Evolutionary conservation across 2,888 invertebrate species (phyloP), one percentile per base, ranked within the genome.

Genomic region (Phyto melanocephala): DNA sequence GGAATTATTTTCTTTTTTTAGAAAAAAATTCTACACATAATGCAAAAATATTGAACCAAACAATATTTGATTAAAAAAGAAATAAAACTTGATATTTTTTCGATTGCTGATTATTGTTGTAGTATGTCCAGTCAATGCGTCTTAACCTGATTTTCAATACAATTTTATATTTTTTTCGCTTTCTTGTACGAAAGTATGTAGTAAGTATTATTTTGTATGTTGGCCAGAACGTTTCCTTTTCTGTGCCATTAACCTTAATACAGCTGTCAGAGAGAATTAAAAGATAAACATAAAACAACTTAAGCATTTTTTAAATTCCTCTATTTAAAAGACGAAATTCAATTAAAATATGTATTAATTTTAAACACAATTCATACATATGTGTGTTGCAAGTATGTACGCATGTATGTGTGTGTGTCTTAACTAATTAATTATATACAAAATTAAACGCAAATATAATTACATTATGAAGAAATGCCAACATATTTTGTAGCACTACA

Each of bases 231-330:
- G 4, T 33, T 68, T 70, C 52, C 45, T 54, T 54, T 45, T 60
- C 2, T 47, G 45, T 71, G 50, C 75, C 79, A 82, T 82, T 82
- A 82, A 79, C 79, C 82, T 79, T 70, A 79, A 82, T 76, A 42
- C 6, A 67, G 7, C 24, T 75, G 71, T 67, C 70, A 70, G 58
- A 65, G 60, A 22, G 56, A 24, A 40, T n/a, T 13, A 35, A 35
- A 22, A 42, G 6, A 37, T 60, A 37, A 50, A 52, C 4, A 42
- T 24, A 15, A 10, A 20, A 42, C 7, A 35, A 58, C 17, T 7
- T 22, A 62, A 47, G 22, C 13, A 20, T 7, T 54, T 24, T 45
- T 28, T 56, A 63, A 45, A 47, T 3, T 37, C 37, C 8, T 10
- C 37, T 11, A 37, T 11, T 37, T 2, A 37, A 11, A 37, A 37